Percentiles rank a stretch among this genome's conserved stretches.
Evolutionary conservation across 2,888 invertebrate species (phyloP).

Genomic region (Xestia c-nigrum): DNA sequence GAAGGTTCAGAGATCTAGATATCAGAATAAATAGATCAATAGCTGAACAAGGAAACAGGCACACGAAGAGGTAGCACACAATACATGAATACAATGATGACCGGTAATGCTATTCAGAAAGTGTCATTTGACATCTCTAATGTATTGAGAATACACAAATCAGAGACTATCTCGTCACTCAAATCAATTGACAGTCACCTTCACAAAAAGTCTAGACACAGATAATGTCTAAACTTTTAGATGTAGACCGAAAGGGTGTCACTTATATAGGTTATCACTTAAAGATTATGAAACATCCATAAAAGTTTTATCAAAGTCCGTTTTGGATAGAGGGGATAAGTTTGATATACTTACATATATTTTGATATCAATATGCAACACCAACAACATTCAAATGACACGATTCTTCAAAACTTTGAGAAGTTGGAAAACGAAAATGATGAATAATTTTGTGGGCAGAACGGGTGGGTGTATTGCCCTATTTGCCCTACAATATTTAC

Average conservation of each 20-base stretch:
- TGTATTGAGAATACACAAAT: not conserved
- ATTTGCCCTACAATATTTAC: not conserved
- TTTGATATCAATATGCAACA: not conserved
- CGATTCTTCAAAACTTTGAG: not conserved
- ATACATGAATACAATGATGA: not conserved
- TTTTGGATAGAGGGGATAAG: no score
- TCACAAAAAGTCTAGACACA: not conserved
- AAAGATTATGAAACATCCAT: not conserved
- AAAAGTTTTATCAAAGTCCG: not conserved
- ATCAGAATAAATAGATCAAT: not conserved
- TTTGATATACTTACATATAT: not conserved
- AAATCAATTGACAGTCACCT: not conserved
- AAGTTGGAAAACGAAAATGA: constrained; percentile 17
- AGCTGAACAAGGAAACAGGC: not conserved
- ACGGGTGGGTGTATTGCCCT: not conserved
- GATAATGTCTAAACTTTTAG: constrained; percentile 7
- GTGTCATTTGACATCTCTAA: no score
- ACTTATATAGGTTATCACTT: constrained; percentile 7
- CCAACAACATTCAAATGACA: not conserved
- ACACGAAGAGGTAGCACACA: not conserved
- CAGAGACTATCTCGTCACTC: not conserved
- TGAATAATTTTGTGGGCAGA: constrained; percentile 9
- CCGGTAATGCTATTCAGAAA: not conserved
- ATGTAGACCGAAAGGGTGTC: not conserved
- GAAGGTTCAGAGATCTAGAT: not conserved